These are phyloP conservation scores for Hippoglossus hippoglossus DNA, from an alignment of 2,797 vertebrate species.

Conservation along the genomic window DNA sequence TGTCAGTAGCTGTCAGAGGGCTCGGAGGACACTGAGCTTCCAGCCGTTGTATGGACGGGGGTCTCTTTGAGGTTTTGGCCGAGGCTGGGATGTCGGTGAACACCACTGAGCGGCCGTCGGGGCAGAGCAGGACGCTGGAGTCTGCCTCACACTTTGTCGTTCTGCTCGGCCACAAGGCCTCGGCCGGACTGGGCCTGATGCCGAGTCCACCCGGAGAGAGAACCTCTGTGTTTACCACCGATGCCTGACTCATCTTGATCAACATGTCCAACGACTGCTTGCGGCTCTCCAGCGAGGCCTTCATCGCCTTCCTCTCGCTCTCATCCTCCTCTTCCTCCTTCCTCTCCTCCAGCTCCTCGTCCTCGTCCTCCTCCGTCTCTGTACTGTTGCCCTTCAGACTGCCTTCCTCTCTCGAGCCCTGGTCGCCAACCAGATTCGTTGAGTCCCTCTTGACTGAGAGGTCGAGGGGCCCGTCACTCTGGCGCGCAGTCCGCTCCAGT, in stretches of 20 bases:
- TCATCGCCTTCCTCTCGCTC: slow-evolving; percentile 67
- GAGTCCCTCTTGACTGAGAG: slow-evolving; percentile 90
- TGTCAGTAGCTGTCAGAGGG: slow-evolving; percentile 69
- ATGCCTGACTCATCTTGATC: slow-evolving; percentile 87
- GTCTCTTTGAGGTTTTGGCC: slow-evolving; percentile 76
- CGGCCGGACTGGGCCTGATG: slow-evolving; percentile 77
- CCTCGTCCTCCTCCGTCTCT: slow-evolving; percentile 82
- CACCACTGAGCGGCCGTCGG: slow-evolving; percentile 80
- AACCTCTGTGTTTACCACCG: slow-evolving; percentile 83
- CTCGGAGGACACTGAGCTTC: slow-evolving; percentile 77
- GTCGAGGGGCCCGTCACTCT: slow-evolving; percentile 90
- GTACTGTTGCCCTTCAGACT: slow-evolving; percentile 52
- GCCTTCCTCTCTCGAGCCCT: slow-evolving; percentile 1
- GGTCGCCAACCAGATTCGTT: neutral
- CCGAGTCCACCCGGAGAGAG: slow-evolving; percentile 74
- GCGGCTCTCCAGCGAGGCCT: slow-evolving; percentile 80
- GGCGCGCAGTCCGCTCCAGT: slow-evolving; percentile 84
- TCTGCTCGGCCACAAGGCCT: slow-evolving; percentile 87
- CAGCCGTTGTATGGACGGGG: slow-evolving; percentile 82
- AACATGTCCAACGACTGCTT: slow-evolving; percentile 89
- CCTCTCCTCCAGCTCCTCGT: slow-evolving; percentile 64
- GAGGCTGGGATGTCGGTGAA: slow-evolving; percentile 73
- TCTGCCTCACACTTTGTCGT: slow-evolving; percentile 98
- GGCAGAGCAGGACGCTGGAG: slow-evolving; percentile 93
- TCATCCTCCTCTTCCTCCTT: slow-evolving; percentile 73